A percentile compares a stretch with the other conserved stretches of the same genome.
phyloP scores from a whole-genome alignment of 1,140 invertebrate species.

The Mya arenaria region DNA sequence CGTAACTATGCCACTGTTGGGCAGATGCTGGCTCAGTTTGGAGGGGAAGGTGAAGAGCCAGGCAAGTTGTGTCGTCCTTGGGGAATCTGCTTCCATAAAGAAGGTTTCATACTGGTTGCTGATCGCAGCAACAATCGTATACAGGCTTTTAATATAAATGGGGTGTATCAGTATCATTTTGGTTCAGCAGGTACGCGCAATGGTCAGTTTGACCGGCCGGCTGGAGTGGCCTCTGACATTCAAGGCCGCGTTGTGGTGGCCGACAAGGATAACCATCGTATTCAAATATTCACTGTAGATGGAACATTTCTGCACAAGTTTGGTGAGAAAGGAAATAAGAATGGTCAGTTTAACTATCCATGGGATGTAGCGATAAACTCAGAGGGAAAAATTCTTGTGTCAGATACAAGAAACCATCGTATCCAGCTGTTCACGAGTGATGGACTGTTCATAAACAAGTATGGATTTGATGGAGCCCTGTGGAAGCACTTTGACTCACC shows the following conservation, averaged over 20 bases:
- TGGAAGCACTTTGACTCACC: slow-evolving; percentile 94
- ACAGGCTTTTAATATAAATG: slow-evolving; percentile 91
- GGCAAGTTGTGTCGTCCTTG: slow-evolving; percentile 93
- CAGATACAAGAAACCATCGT: slow-evolving; percentile 96
- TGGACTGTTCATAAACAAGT: slow-evolving; percentile 92
- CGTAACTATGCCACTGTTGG: slow-evolving; percentile 80
- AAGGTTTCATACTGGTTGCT: slow-evolving; percentile 92
- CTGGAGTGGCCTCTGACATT: slow-evolving; percentile 90
- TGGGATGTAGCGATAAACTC: slow-evolving; percentile 96
- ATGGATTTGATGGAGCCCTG: slow-evolving; percentile 88
- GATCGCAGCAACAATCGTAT: slow-evolving; percentile 96
- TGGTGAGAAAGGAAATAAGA: slow-evolving; percentile 91
- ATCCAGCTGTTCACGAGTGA: slow-evolving; percentile 92
- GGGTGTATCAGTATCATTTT: slow-evolving; percentile 89
- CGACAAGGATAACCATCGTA: slow-evolving; percentile 97
- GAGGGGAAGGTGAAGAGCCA: slow-evolving; percentile 87
- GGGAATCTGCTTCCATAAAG: slow-evolving; percentile 93
- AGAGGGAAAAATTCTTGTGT: slow-evolving; percentile 92
- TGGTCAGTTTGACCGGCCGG: slow-evolving; percentile 95
- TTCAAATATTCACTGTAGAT: slow-evolving; percentile 91
- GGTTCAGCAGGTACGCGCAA: slow-evolving; percentile 88
- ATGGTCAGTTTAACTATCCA: slow-evolving; percentile 96
- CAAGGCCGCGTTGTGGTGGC: slow-evolving; percentile 92
- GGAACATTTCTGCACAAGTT: slow-evolving; percentile 92
- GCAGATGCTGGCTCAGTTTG: slow-evolving; percentile 81